A percentile compares a stretch with the other conserved stretches of the same genome.
Evolutionary conservation across 2,113 vertebrate genomes (phyloP).

Genomic region (Myanophis thanlyinensis): DNA sequence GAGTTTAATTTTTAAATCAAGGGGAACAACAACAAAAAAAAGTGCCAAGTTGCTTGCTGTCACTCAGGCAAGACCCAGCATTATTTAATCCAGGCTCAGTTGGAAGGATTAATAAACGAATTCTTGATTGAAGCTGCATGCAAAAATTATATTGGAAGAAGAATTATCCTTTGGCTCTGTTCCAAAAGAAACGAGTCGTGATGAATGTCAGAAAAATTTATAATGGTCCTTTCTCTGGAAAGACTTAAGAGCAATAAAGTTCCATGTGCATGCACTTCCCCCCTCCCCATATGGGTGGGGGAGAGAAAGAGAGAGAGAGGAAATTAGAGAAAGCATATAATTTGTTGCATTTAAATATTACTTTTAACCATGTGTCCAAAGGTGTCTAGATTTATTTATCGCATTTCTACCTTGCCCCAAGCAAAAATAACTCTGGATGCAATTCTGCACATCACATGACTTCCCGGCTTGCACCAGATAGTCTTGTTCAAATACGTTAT

Average conservation of each 20-base stretch:
- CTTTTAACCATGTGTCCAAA: conserved; percentile 8
- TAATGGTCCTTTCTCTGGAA: conserved; percentile 58
- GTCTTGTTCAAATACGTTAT: not conserved
- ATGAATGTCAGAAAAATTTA: conserved; percentile 75
- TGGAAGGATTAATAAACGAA: conserved; percentile 73
- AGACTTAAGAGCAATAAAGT: conserved; percentile 54
- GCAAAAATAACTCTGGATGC: not conserved
- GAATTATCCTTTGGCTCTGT: conserved; percentile 65
- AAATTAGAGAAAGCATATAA: not conserved
- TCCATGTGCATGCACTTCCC: not conserved
- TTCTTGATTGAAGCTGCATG: conserved; percentile 69
- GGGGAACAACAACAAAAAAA: not conserved
- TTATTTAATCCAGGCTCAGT: conserved; percentile 63
- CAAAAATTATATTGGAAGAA: conserved; percentile 69
- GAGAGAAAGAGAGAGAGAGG: not conserved
- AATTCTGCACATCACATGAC: not conserved
- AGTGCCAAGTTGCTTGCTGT: conserved; percentile 12
- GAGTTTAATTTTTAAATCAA: not conserved
- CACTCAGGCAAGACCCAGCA: conserved; percentile 27
- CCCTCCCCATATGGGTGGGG: not conserved
- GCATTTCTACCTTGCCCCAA: not conserved
- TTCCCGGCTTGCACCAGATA: not conserved
- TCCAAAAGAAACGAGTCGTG: conserved; percentile 76
- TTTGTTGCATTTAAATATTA: conserved; percentile 26
- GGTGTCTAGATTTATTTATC: not conserved